Evolutionary conservation across 2,113 vertebrate species (phyloP).

Genomic region (Oreotrochilus melanogaster): DNA sequence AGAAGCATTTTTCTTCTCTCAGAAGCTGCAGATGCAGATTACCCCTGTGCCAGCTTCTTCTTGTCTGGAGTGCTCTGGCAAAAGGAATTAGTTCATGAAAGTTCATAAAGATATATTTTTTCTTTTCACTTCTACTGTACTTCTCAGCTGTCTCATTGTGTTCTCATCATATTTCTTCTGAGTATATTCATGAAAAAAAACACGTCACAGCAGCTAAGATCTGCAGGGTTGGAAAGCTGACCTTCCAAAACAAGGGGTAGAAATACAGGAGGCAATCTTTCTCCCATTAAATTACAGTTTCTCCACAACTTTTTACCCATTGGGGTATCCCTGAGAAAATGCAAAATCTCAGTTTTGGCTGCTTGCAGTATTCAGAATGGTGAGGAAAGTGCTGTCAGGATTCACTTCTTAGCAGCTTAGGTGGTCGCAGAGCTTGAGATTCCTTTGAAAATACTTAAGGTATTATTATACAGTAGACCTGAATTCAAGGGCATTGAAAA

Average conservation of each 20-base stretch:
- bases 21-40: constrained; percentile 49
- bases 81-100: constrained; percentile 28
- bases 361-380: neutral
- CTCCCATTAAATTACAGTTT: neutral
- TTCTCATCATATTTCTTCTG: neutral
- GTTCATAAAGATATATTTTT: constrained; percentile 14
- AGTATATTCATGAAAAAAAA: neutral
- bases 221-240: constrained; percentile 1
- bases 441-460: neutral
- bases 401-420: neutral
- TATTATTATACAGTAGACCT: neutral
- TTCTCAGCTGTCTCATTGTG: neutral
- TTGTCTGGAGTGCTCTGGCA: constrained; percentile 29
- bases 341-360: neutral
- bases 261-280: neutral
- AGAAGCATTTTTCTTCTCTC: constrained; percentile 34
- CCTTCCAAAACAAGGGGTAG: neutral
- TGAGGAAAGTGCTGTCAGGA: neutral
- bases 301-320: neutral
- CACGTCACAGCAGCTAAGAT: neutral
- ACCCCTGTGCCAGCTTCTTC: constrained; percentile 7
- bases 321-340: neutral
- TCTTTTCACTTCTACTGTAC: neutral
- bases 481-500: neutral
- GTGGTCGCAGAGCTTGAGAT: neutral